These are phyloP conservation scores for Dyspetes luteomarginatus DNA, from an alignment of 2,888 invertebrate species.

Conservation along the genomic window DNA sequence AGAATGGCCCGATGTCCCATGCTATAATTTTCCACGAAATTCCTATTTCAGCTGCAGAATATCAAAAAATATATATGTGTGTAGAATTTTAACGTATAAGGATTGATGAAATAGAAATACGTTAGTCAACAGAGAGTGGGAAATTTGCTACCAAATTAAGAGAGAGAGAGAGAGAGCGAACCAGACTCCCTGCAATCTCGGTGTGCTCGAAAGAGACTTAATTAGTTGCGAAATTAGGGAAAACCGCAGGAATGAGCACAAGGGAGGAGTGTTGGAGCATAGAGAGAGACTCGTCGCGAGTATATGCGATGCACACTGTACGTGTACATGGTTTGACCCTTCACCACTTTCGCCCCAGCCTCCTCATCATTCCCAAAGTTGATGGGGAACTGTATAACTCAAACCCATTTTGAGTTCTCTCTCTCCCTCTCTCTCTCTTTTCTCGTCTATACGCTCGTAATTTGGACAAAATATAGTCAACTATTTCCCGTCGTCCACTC, in stretches of 20 bases:
- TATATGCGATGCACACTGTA: constrained; percentile 40
- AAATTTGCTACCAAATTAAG: too few species aligned
- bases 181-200: constrained; percentile 42
- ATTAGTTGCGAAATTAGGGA: constrained; percentile 76
- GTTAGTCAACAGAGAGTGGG: not conserved
- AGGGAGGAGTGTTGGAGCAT: constrained; percentile 47
- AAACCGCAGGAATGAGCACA: constrained; percentile 66
- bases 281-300: not conserved
- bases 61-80: too few species aligned
- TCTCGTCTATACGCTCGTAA: not conserved
- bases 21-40: too few species aligned
- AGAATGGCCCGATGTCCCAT: too few species aligned
- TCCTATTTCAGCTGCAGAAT: too few species aligned
- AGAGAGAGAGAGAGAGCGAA: constrained; percentile 11
- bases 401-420: constrained; percentile 30
- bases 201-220: constrained; percentile 71
- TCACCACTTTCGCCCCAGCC: constrained; percentile 19
- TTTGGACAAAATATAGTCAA: not conserved
- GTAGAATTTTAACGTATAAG: too few species aligned
- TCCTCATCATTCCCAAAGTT: constrained; percentile 32
- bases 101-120: too few species aligned
- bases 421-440: constrained; percentile 7
- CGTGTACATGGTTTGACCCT: constrained; percentile 42
- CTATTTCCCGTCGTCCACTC: not conserved
- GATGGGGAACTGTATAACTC: constrained; percentile 12